phyloP scores from a whole-genome alignment of 1,140 invertebrate genomes.

The Dreissena rostriformis region DNA sequence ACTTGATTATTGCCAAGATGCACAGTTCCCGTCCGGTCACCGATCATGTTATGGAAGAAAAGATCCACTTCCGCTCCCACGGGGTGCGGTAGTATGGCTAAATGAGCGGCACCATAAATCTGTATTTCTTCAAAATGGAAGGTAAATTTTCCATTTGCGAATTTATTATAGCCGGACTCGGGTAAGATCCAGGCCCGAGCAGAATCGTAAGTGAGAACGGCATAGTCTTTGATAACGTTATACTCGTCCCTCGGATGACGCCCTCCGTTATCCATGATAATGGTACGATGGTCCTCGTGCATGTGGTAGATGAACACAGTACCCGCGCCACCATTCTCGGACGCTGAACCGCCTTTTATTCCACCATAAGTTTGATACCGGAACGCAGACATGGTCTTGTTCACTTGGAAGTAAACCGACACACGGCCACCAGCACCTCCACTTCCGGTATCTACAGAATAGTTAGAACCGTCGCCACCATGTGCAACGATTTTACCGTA shows the following conservation, averaged over 20 bases:
- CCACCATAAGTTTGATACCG: slow-evolving; percentile 69
- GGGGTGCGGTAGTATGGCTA: slow-evolving; percentile 69
- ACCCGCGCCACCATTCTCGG: slow-evolving; percentile 71
- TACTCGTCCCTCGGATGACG: slow-evolving; percentile 58
- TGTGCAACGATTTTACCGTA: slow-evolving; percentile 72
- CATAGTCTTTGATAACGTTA: slow-evolving; percentile 68
- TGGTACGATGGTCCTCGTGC: slow-evolving; percentile 68
- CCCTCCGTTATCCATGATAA: slow-evolving; percentile 72
- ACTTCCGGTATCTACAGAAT: slow-evolving; percentile 60
- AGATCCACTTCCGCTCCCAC: slow-evolving; percentile 62
- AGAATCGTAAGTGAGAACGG: slow-evolving; percentile 64
- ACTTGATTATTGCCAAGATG: slow-evolving; percentile 69
- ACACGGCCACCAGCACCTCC: slow-evolving; percentile 73
- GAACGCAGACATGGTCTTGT: slow-evolving; percentile 71
- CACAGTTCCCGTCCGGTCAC: slow-evolving; percentile 72
- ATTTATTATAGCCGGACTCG: slow-evolving; percentile 68
- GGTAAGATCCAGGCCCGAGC: slow-evolving; percentile 73
- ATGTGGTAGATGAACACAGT: slow-evolving; percentile 75
- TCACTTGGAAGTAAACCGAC: slow-evolving; percentile 70
- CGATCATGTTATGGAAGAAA: slow-evolving; percentile 73
- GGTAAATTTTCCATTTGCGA: slow-evolving; percentile 64
- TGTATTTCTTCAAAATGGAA: slow-evolving; percentile 73
- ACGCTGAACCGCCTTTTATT: slow-evolving; percentile 54
- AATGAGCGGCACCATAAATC: slow-evolving; percentile 71
- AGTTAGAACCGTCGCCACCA: slow-evolving; percentile 65